These are phyloP conservation scores for Arbacia lixula DNA, from an alignment of 53 echinoderm and acorn worm genomes.

Conservation along the genomic window DNA sequence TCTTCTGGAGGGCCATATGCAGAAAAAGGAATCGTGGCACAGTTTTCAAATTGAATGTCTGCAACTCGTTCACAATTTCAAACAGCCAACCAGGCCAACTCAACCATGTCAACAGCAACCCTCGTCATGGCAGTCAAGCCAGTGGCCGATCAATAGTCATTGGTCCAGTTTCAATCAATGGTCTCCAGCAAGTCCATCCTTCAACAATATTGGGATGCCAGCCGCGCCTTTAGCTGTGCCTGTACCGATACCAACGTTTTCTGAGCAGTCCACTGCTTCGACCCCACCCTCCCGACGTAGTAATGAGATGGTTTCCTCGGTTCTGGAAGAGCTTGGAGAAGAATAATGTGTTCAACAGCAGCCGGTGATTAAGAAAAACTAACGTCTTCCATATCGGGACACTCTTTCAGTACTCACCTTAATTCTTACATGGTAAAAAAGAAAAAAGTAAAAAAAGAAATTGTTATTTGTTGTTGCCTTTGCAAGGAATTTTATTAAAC, in stretches of 20 bases:
- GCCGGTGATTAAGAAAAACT: conserved; percentile 23
- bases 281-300: conserved; percentile 27
- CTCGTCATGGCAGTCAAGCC: conserved; percentile 23
- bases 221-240: conserved; percentile 24
- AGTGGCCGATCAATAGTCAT: conserved; percentile 19
- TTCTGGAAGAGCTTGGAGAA: background rate
- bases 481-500: conserved; percentile 26
- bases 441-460: too few relatives aligned
- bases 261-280: conserved; percentile 24
- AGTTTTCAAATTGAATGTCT: conserved; percentile 58
- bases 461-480: conserved; percentile 26
- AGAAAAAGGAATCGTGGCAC: conserved; percentile 43
- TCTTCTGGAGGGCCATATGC: conserved; percentile 64
- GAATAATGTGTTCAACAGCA: conserved; percentile 23
- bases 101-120: conserved; percentile 26
- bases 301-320: conserved; percentile 3
- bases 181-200: conserved; percentile 27
- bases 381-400: conserved; percentile 24
- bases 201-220: conserved; percentile 23
- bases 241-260: conserved; percentile 24
- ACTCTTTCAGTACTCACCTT: conserved; percentile 26
- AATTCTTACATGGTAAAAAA: too few relatives aligned
- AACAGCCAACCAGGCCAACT: conserved; percentile 41
- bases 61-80: conserved; percentile 62
- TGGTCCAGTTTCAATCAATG: conserved; percentile 23